Evolutionary conservation across 2,888 invertebrate genomes (phyloP), one percentile per base, ranked within the genome.

Genomic region (Agrilus biguttatus): DNA sequence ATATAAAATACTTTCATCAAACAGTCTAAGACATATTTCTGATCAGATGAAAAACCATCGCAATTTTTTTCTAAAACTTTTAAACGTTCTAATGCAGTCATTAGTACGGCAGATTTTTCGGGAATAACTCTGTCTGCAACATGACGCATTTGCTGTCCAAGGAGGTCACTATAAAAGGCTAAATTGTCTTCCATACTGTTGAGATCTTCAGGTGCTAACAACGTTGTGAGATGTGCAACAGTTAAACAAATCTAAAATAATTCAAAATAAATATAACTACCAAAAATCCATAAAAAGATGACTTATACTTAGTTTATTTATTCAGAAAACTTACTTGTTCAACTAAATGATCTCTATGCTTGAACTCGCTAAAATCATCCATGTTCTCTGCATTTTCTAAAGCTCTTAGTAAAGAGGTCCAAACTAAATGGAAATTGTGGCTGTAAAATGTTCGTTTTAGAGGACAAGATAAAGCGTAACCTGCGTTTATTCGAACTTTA

Each of bases 401-500:
- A 3, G 85, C 87, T 14, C 72, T 70, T 41, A 89, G 65, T 2
- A 89, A 61, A 2, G 79, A 75, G 3, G 72, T 69, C 88, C 90
- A 92, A 17, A 84, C 68, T 13, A 55, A 51, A 1, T 69, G 58
- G 54, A 74, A 81, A 49, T 77, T 72, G 5, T 62, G 62, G 0
- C 79, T 85, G 55, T 83, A 88, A 41, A 74, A 70, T 21, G 65
- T 53, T n/a, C 86, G 69, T 1, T 65, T 62, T 33, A 61, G 58
- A n/a, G 78, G 76, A 45, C 74, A 75, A 10, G 74, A 75, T 46
- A 92, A 61, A 1, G 90, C 88, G 44, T 76, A 70, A 1, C 86
- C 83, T 3, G 90, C 90, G 64, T 85, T 90, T 45, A 87, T 89
- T 28, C 91, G 78, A 6, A 92, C 92, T 71, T 92, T 92, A 51